These are phyloP conservation scores for Nesogale talazaci DNA, from an alignment of 2,113 vertebrate genomes.

Conservation along the genomic window DNA sequence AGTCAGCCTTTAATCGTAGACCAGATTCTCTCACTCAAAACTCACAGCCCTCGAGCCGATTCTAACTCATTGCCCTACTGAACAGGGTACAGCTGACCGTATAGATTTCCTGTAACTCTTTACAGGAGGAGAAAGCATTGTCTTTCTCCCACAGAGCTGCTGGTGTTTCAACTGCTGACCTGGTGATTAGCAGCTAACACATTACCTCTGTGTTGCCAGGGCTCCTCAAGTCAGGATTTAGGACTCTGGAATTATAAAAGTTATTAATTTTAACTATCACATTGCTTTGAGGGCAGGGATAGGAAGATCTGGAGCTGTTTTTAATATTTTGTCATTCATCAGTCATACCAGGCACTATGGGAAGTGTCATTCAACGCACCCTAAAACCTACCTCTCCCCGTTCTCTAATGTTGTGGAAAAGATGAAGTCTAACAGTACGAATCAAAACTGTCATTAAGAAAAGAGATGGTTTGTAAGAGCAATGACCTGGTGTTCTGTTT, in stretches of 20 bases:
- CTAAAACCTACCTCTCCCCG: neutral
- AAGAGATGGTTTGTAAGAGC: neutral
- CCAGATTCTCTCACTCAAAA: no score
- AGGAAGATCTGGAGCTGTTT: neutral
- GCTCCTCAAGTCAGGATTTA: neutral
- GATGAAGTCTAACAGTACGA: neutral
- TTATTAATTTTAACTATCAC: slow-evolving; percentile 31
- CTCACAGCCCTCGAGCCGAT: no score
- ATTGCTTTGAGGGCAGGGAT: neutral
- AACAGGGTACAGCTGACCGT: no score
- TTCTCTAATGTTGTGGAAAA: slow-evolving; percentile 3
- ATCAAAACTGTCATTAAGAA: neutral
- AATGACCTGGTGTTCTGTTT: neutral
- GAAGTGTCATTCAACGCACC: neutral
- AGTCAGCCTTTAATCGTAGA: slow-evolving; percentile 4
- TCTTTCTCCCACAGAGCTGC: no score
- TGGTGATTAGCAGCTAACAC: no score
- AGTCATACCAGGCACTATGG: neutral
- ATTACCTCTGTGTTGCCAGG: no score
- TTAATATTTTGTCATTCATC: neutral
- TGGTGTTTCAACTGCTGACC: no score
- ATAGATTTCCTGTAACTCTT: no score
- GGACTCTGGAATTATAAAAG: neutral
- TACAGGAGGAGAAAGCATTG: no score
- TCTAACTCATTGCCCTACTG: no score